Base-by-base conservation (phyloP, 2,888 invertebrate species). In the Stenchaetothrips biformis region DNA sequence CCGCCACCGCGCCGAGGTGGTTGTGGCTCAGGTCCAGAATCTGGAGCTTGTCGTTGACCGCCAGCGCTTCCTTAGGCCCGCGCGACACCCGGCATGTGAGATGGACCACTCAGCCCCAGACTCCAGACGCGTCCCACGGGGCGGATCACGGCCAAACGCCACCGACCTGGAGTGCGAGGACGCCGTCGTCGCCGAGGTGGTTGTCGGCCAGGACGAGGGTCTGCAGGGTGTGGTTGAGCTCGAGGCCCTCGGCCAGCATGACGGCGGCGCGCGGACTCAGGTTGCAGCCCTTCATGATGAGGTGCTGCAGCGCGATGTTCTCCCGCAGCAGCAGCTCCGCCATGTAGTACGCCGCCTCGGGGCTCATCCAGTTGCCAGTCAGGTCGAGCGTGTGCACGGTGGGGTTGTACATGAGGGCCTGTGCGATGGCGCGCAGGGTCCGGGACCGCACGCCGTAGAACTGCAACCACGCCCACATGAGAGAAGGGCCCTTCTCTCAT, bases 201-300 rank as follows among this genome's bases (percentile, higher is more conserved):
- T 90, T 91, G 89, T 89, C 89, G 0, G 89, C 87, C 78, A 91
- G 85, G 85, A 90, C 87, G 18, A 91, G 83, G 49, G 86, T 84
- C 82, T 87, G 85, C 21, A 91, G 83, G 2, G 84, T 84, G 47
- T 85, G 85, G 81, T 89, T 89, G 81, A 86, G 86, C 16, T 82
- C 82, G 48, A 89, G 9, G 27, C 79, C 59, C 11, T 81, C 81
- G 18, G 81, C 80, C 48, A 81, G 80, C 48, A 74, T 25, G 25
- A 25, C 25, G 67, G 67, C 67, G 67, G 67, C 67, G 67, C 25
- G 25, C 67, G 67, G 21, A 7, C 25, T 21, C 21, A 74, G 25
- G 21, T 25, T n/a, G 67, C 67, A 74, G 67, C 25, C 67, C 21
- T 25, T 21, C 21, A 74, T 21, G 8, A 21, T 7, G 25, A 74